These are phyloP conservation scores for Xestia sexstrigata DNA, from an alignment of 2,888 invertebrate species.

Conservation along the genomic window DNA sequence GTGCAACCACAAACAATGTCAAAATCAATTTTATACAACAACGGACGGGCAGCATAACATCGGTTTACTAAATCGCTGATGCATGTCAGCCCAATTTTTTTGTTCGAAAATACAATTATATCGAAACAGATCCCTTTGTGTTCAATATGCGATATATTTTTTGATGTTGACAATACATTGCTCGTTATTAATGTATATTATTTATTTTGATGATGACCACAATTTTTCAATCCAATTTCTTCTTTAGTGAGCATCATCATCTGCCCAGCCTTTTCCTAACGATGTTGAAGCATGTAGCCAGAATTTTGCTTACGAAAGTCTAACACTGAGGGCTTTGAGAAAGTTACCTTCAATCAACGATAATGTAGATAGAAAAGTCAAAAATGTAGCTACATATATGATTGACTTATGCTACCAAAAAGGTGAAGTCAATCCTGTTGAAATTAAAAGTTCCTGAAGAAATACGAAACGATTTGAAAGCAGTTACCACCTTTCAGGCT, in stretches of 20 bases:
- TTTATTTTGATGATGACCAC: constrained; percentile 11
- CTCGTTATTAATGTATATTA: constrained; percentile 46
- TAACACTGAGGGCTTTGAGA: too few relatives aligned
- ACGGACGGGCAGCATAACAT: constrained; percentile 62
- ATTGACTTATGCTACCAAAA: too few relatives aligned
- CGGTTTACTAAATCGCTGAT: constrained; percentile 66
- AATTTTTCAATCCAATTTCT: neutral
- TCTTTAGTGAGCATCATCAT: neutral
- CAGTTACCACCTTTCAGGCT: neutral
- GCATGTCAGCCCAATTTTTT: constrained; percentile 78
- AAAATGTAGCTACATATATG: too few relatives aligned
- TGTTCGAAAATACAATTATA: constrained; percentile 77
- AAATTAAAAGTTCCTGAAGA: neutral
- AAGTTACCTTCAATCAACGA: neutral
- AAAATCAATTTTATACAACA: constrained; percentile 65
- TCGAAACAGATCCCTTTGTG: constrained; percentile 77
- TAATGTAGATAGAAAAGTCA: neutral
- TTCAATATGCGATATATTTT: constrained; percentile 46
- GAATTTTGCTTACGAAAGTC: neutral
- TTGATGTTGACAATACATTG: constrained; percentile 58
- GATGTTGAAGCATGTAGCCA: too few relatives aligned
- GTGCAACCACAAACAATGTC: constrained; percentile 66
- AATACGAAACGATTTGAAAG: neutral
- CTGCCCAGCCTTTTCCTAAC: neutral
- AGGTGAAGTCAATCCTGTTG: neutral